phyloP scores from a whole-genome alignment of 2,113 vertebrate genomes.

The Myrmophylax atrothorax region DNA sequence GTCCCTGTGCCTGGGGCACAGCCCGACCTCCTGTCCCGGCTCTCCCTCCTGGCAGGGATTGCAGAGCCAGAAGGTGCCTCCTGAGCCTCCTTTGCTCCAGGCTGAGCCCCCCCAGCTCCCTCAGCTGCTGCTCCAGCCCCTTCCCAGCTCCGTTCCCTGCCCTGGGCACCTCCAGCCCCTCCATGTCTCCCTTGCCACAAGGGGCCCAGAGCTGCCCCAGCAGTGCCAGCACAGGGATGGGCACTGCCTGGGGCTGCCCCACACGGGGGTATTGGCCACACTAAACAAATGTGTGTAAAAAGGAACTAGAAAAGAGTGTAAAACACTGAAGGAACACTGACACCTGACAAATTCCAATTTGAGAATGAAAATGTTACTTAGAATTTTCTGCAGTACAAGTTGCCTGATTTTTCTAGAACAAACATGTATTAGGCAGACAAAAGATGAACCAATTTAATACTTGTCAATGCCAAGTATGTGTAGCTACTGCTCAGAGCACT shows the following conservation, averaged over 20 bases:
- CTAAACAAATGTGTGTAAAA: background rate
- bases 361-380: background rate
- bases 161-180: background rate
- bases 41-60: background rate
- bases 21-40: fast-evolving
- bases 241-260: background rate
- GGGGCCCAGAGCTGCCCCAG: background rate
- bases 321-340: background rate
- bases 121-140: background rate
- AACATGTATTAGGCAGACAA: background rate
- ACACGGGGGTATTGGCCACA: background rate
- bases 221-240: background rate
- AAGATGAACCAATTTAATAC: background rate
- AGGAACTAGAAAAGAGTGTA: background rate
- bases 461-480: background rate
- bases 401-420: background rate
- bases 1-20: background rate
- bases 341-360: background rate
- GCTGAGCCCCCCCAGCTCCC: background rate
- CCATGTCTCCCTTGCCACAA: background rate
- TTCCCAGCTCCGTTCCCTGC: background rate
- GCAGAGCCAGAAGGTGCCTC: background rate
- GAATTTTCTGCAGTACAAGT: fast-evolving
- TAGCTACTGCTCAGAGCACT: background rate
- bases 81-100: background rate